These are phyloP conservation scores for Prunella himalayana DNA, from an alignment of 2,113 vertebrate species.

Conservation along the genomic window DNA sequence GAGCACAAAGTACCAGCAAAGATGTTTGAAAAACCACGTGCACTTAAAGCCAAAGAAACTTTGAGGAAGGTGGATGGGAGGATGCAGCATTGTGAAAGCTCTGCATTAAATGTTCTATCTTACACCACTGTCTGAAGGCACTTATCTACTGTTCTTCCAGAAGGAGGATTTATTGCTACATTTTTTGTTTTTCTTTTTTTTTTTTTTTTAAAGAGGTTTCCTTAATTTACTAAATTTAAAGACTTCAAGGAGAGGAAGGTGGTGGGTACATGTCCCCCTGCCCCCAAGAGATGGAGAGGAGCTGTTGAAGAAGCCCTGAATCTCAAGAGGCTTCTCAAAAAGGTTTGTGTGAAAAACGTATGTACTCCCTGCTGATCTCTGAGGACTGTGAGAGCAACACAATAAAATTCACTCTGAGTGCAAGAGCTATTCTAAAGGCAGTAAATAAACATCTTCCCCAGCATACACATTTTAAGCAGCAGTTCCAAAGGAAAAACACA, in stretches of 20 bases:
- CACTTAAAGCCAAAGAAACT: background rate
- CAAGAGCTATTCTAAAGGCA: background rate
- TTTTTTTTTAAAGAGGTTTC: background rate
- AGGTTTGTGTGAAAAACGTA: background rate
- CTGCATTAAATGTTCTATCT: background rate
- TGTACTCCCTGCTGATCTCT: background rate
- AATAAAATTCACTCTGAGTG: background rate
- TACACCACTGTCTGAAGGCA: background rate
- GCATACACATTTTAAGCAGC: background rate
- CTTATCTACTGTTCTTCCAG: background rate
- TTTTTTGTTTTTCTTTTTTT: background rate
- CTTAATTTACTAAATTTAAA: background rate
- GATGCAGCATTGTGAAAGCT: background rate
- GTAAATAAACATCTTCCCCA: background rate
- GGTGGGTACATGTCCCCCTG: background rate
- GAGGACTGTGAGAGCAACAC: background rate
- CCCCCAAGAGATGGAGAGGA: background rate
- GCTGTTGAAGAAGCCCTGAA: background rate
- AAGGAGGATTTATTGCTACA: background rate
- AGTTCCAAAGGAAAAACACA: constrained; percentile 1
- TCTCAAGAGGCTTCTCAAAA: background rate
- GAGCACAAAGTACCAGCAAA: background rate
- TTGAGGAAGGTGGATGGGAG: background rate
- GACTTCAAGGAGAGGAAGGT: background rate
- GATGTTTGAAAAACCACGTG: accelerated